A percentile compares a stretch with the other conserved stretches of the same genome.
Conservation (phyloP, 2,113 vertebrate genomes). For the Ctenodactylus gundi region DNA sequence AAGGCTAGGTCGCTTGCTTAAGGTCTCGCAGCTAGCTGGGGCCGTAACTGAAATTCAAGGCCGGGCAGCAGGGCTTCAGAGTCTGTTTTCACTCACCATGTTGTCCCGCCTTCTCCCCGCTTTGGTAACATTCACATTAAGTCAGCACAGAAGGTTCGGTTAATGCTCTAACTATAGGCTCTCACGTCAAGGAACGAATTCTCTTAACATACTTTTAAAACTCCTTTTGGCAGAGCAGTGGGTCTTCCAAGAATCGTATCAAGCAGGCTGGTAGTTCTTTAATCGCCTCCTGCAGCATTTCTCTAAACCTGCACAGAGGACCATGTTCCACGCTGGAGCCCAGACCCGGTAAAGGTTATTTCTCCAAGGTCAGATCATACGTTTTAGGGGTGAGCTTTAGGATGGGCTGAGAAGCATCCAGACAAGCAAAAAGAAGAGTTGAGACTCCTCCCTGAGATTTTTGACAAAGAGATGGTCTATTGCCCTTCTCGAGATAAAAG, state of each 20-base stretch:
- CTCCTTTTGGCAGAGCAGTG: constrained; percentile 7
- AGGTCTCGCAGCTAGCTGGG: not conserved
- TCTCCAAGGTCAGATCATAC: not conserved
- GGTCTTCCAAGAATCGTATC: constrained; percentile 9
- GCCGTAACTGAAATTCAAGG: not conserved
- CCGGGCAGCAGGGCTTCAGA: not conserved
- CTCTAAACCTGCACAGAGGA: not conserved
- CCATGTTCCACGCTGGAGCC: not conserved
- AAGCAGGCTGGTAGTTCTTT: not conserved
- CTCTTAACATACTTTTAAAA: not conserved
- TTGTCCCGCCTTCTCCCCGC: not conserved
- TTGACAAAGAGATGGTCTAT: not conserved
- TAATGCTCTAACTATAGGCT: not conserved
- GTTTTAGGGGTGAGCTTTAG: not conserved
- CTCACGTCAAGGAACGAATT: not conserved
- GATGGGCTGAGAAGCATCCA: not conserved
- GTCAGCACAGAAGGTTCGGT: not conserved
- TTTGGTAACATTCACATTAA: not conserved
- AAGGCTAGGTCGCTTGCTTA: not conserved
- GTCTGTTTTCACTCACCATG: not conserved
- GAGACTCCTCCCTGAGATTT: not conserved
- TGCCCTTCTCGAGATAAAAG: not conserved
- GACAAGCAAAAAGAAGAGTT: not conserved
- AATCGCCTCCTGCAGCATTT: not conserved
- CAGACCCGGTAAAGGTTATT: not conserved